Conservation (phyloP, 2,888 invertebrate species). For the Prosopocoilus inquinatus region DNA sequence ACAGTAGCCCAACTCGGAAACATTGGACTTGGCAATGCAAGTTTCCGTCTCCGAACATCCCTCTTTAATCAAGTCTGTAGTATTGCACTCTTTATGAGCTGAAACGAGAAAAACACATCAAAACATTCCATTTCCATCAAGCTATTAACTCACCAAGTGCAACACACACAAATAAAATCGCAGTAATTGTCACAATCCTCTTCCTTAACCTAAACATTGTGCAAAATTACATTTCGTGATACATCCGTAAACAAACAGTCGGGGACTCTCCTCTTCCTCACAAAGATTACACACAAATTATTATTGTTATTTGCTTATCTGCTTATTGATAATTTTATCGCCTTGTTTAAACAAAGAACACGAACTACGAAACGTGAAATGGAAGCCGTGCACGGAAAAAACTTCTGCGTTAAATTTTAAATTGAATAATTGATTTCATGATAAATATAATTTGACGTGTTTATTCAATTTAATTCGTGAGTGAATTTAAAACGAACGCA, state of each 20-base stretch:
- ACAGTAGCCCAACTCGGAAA: slow-evolving; percentile 11
- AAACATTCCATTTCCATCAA: background rate
- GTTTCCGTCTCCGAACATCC: slow-evolving; percentile 38
- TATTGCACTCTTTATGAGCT: slow-evolving; percentile 26
- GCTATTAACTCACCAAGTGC: too few relatives aligned
- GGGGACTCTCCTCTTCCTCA: too few relatives aligned
- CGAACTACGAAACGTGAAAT: background rate
- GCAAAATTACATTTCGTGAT: too few relatives aligned
- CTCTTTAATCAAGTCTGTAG: slow-evolving; percentile 23
- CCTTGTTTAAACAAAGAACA: slow-evolving; percentile 9
- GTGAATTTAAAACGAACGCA: slow-evolving; percentile 33
- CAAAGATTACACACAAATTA: too few relatives aligned
- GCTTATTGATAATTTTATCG: slow-evolving; percentile 15
- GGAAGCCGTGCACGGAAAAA: background rate
- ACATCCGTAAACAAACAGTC: too few relatives aligned
- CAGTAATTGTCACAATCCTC: background rate
- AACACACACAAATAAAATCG: background rate
- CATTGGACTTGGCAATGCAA: slow-evolving; percentile 29
- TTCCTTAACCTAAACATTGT: background rate
- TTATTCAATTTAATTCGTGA: slow-evolving; percentile 46
- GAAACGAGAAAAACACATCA: slow-evolving; percentile 7
- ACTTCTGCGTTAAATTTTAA: background rate
- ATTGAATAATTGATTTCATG: slow-evolving; percentile 37
- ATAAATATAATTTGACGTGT: slow-evolving; percentile 34
- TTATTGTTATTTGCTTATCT: slow-evolving; percentile 10